Evolutionary conservation across 2,888 invertebrate genomes (phyloP), one percentile per base, ranked within the genome.

Genomic region (Papilio elwesi): DNA sequence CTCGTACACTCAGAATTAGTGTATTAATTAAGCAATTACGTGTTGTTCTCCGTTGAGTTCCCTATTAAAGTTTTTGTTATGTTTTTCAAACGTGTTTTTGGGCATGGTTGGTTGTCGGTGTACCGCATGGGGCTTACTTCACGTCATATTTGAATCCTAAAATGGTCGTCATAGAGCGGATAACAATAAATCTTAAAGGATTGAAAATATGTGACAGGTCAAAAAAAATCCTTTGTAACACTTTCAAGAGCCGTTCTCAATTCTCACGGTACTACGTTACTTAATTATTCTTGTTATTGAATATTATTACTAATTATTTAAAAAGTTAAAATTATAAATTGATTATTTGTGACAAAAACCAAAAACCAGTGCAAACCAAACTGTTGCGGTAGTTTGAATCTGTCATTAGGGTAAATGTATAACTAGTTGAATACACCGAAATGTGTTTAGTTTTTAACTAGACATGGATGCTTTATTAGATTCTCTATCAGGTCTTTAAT

Each of bases 251-350:
- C 15, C 12, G 15, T 36, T 36, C 12, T 57, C 11, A 12, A 12
- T 57, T 57, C 36, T 57, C 57, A 57, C 57, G 57, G 38, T 57
- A 57, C n/a, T n/a, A 10, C 8, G 11, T 11, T 57, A 38, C 3
- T 7, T 0, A 13, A n/a, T 57, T 13, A 57, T 38, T 13, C 4
- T 43, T 43, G 8, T 57, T 55, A 11, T 55, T 55, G 15, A 15
- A 15, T 26, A 55, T 26, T 38, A 38, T 57, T 38, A 57, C 57
- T 57, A 38, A 36, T 57, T 7, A 57, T 57, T 57, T 57, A 38
- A 57, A n/a, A 57, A 36, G 57, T 57, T 57, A 57, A 36, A 57
- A 2, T 9, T 57, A 38, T 57, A 38, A 57, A 57, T 57, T 57
- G 57, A 6, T 57, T 57, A 57, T n/a, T 57, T 13, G 57, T 57